phyloP scores from a whole-genome alignment of 2,888 invertebrate genomes.

The Syritta pipiens region DNA sequence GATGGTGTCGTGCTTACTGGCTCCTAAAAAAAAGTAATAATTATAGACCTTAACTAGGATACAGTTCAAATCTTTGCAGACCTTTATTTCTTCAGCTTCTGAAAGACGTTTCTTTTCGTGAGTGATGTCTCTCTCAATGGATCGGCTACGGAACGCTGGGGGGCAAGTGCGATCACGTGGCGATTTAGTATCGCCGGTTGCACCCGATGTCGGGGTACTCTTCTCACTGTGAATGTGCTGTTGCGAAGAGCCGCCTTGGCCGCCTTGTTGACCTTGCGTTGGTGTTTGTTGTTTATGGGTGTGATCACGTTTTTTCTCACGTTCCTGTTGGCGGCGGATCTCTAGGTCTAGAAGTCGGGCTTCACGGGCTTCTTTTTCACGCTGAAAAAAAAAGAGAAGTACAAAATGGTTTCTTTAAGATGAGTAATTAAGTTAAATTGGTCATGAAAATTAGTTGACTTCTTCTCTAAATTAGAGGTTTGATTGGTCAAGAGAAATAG shows the following conservation, averaged over 20 bases:
- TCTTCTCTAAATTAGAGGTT: too few relatives aligned
- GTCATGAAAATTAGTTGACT: too few relatives aligned
- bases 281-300: slow-evolving; percentile 74
- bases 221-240: slow-evolving; percentile 69
- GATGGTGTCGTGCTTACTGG: slow-evolving; percentile 78
- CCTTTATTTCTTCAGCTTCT: slow-evolving; percentile 75
- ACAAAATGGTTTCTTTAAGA: too few relatives aligned
- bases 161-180: slow-evolving; percentile 75
- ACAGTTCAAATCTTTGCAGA: slow-evolving; percentile 59
- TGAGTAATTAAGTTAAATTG: too few relatives aligned
- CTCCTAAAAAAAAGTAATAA: slow-evolving; percentile 72
- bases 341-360: slow-evolving; percentile 79
- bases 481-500: too few relatives aligned
- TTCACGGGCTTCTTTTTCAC: slow-evolving; percentile 79
- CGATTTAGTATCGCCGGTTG: slow-evolving; percentile 57
- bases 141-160: slow-evolving; percentile 78
- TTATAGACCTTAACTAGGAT: neutral
- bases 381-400: slow-evolving; percentile 71
- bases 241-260: slow-evolving; percentile 67
- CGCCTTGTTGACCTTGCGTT: slow-evolving; percentile 72
- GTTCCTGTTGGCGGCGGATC: slow-evolving; percentile 78
- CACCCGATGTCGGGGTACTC: slow-evolving; percentile 73
- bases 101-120: slow-evolving; percentile 77
- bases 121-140: slow-evolving; percentile 76
- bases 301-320: slow-evolving; percentile 77